A percentile compares a stretch with the other conserved stretches of the same genome.
phyloP scores from a whole-genome alignment of 2,888 invertebrate genomes.

The Hydriomena furcata region DNA sequence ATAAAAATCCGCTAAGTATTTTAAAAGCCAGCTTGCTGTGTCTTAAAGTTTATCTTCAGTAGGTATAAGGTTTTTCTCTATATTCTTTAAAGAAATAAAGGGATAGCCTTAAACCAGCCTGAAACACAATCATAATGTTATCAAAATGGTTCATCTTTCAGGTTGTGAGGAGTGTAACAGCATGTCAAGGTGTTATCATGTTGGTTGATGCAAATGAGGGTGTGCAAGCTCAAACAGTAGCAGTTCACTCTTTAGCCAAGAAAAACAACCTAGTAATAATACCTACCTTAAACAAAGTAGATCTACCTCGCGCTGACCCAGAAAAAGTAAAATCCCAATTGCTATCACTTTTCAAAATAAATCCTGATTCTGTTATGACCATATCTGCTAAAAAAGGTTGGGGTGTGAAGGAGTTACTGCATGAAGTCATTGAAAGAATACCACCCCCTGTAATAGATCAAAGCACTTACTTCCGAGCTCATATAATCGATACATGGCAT shows the following conservation, averaged over 20 bases:
- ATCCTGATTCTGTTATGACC: conserved; percentile 87
- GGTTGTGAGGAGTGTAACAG: conserved; percentile 93
- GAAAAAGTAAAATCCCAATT: conserved; percentile 92
- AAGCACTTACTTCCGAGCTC: conserved; percentile 87
- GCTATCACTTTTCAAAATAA: conserved; percentile 91
- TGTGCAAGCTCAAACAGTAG: conserved; percentile 98
- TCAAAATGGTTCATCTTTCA: conserved; percentile 51
- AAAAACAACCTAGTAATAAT: conserved; percentile 91
- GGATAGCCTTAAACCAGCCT: too few relatives aligned
- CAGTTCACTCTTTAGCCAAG: conserved; percentile 96
- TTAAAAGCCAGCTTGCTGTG: too few relatives aligned
- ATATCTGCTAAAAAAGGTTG: conserved; percentile 97
- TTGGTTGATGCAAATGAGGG: conserved; percentile 98
- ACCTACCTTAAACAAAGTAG: conserved; percentile 98
- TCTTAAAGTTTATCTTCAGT: too few relatives aligned
- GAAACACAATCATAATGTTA: too few relatives aligned
- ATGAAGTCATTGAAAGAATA: conserved; percentile 90
- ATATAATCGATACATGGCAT: conserved; percentile 97
- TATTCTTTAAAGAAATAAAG: too few relatives aligned
- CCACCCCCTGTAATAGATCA: conserved; percentile 88
- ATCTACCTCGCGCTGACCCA: conserved; percentile 95
- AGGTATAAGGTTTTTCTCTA: too few relatives aligned
- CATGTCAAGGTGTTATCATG: conserved; percentile 97
- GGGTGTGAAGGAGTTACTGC: conserved; percentile 90
- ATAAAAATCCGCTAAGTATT: too few relatives aligned